Percentiles rank a stretch among this genome's conserved stretches.
phyloP scores from a whole-genome alignment of 2,113 vertebrate species.

The Antechinus stuartii region DNA sequence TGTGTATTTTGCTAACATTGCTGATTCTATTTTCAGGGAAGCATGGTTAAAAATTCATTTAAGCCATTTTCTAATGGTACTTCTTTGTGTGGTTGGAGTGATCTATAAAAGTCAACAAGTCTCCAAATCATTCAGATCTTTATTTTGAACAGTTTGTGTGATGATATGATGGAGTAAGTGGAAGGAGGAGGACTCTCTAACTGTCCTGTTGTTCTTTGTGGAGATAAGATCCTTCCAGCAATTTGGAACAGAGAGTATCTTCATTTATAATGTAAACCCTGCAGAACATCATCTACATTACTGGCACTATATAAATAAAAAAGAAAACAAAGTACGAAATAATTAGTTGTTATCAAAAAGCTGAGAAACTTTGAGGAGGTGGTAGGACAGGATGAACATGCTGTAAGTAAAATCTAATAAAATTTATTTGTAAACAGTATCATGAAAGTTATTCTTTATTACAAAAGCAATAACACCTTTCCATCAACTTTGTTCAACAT shows the following conservation, averaged over 20 bases:
- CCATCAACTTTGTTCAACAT: slow-evolving; percentile 81
- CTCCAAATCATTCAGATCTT: slow-evolving; percentile 58
- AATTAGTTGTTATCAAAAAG: slow-evolving; percentile 63
- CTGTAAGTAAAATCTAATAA: slow-evolving; percentile 63
- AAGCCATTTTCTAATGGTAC: slow-evolving; percentile 60
- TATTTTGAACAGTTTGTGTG: slow-evolving; percentile 58
- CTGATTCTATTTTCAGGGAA: slow-evolving; percentile 38
- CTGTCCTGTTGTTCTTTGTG: slow-evolving; percentile 49
- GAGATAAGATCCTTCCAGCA: slow-evolving; percentile 49
- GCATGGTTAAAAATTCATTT: slow-evolving; percentile 53
- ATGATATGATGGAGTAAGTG: slow-evolving; percentile 41
- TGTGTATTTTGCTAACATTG: slow-evolving; percentile 35
- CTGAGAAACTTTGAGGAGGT: slow-evolving; percentile 52
- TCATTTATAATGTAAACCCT: slow-evolving; percentile 67
- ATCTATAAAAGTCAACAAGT: slow-evolving; percentile 50
- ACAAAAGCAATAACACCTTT: slow-evolving; percentile 81
- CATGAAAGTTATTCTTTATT: slow-evolving; percentile 81
- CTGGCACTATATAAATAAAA: slow-evolving; percentile 59
- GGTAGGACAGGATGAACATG: slow-evolving; percentile 23
- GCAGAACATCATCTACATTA: slow-evolving; percentile 26
- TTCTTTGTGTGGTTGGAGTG: slow-evolving; percentile 59
- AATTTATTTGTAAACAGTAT: slow-evolving; percentile 82
- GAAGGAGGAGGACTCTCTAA: neutral
- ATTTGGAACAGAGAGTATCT: slow-evolving; percentile 31
- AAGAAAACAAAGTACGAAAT: slow-evolving; percentile 58